Percentiles rank a stretch among this genome's conserved stretches.
phyloP scores from a whole-genome alignment of 92 coral and sea anemone species.

The Epizoanthus stellaris region DNA sequence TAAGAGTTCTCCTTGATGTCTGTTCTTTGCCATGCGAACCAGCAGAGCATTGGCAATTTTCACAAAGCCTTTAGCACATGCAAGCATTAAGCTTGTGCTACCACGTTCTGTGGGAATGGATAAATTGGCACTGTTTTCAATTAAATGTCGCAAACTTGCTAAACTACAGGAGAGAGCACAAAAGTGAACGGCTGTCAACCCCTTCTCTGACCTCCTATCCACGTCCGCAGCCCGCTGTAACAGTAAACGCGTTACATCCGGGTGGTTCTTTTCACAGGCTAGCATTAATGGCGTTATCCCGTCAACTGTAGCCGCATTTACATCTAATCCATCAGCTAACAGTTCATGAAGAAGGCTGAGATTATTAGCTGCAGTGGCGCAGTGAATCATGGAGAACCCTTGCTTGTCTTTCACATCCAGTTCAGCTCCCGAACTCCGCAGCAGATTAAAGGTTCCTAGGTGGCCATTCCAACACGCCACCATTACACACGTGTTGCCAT shows the following conservation, averaged over 20 bases:
- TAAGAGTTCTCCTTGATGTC: slow-evolving; percentile 53
- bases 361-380: slow-evolving; percentile 84
- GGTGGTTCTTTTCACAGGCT: slow-evolving; percentile 84
- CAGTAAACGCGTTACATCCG: slow-evolving; percentile 74
- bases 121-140: slow-evolving; percentile 74
- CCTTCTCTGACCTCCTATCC: slow-evolving; percentile 73
- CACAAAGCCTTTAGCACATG: slow-evolving; percentile 82
- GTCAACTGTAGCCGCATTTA: slow-evolving; percentile 74
- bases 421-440: slow-evolving; percentile 76
- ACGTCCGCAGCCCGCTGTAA: slow-evolving; percentile 70
- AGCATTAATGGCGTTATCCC: slow-evolving; percentile 85
- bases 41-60: slow-evolving; percentile 74
- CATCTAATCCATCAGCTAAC: slow-evolving; percentile 52
- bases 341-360: slow-evolving; percentile 74
- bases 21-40: slow-evolving; percentile 60
- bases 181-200: slow-evolving; percentile 80
- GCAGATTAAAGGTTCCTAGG: slow-evolving; percentile 73
- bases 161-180: slow-evolving; percentile 78
- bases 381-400: slow-evolving; percentile 78
- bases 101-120: slow-evolving; percentile 77
- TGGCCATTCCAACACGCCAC: slow-evolving; percentile 88
- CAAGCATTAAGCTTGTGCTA: slow-evolving; percentile 80
- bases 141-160: slow-evolving; percentile 74
- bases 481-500: slow-evolving; percentile 89
- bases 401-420: slow-evolving; percentile 74